Percentiles rank a stretch among this genome's conserved stretches.
Evolutionary conservation across 2,797 vertebrate genomes (phyloP).

Genomic region (Falco naumanni): DNA sequence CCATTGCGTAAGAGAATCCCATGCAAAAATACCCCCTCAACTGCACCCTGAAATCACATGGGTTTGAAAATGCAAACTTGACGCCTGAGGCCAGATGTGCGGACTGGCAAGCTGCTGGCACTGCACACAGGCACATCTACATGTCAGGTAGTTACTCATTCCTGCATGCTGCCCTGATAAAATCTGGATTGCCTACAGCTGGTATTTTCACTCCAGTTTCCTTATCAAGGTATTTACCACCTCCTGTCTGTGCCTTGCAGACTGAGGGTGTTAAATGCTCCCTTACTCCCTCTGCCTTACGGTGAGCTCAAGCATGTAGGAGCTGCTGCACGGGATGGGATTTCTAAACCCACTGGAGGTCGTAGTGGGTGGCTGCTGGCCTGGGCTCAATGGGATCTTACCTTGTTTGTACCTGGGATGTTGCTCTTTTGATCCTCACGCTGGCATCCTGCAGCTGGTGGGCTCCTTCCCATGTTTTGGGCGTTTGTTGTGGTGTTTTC

Average conservation of each 20-base stretch:
- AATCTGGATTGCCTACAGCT: conserved; percentile 69
- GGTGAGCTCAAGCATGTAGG: not conserved
- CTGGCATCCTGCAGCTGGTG: not conserved
- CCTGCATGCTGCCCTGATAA: conserved; percentile 66
- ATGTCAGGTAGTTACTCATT: conserved; percentile 64
- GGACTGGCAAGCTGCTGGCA: conserved; percentile 58
- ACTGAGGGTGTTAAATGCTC: conserved; percentile 2
- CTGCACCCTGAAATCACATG: not conserved
- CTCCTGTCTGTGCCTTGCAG: conserved; percentile 53
- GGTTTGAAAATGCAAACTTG: not conserved
- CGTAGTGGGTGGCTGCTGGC: not conserved
- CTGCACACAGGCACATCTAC: conserved; percentile 46
- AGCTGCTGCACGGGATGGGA: not conserved
- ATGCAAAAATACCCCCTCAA: not conserved
- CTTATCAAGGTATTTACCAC: conserved; percentile 71
- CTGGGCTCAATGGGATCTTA: not conserved
- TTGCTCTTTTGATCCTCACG: not conserved
- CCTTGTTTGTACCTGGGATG: not conserved
- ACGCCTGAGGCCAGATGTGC: conserved; percentile 9
- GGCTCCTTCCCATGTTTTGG: not conserved
- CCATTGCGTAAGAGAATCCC: not conserved
- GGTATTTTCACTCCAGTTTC: conserved; percentile 64
- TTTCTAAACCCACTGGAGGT: not conserved
- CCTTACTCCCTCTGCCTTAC: not conserved
- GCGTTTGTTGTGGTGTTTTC: not conserved